Evolutionary conservation across 2,797 vertebrate species (phyloP).

Genomic region (Argya squamiceps): DNA sequence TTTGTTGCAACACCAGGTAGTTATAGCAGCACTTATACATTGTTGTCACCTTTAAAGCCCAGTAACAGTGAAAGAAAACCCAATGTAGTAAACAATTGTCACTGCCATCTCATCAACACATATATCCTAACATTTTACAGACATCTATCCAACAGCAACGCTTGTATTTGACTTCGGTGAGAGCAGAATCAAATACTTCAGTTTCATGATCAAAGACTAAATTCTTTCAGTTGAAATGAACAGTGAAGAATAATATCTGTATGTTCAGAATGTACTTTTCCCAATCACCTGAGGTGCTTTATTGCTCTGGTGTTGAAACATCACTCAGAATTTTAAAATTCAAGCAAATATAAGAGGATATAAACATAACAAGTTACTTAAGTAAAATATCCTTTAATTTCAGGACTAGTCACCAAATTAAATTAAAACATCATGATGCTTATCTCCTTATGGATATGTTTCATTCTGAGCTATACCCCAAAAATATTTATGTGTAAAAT

Average conservation of each 20-base stretch:
- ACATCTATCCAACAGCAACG: background rate
- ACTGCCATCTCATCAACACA: background rate
- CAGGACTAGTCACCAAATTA: conserved; percentile 22
- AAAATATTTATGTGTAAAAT: conserved; percentile 19
- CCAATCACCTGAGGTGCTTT: background rate
- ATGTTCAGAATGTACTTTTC: conserved; percentile 1
- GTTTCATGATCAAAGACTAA: background rate
- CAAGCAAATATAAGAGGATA: background rate
- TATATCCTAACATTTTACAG: background rate
- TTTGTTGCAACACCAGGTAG: background rate
- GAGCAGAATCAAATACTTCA: background rate
- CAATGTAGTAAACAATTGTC: background rate
- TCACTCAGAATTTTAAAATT: conserved; percentile 15
- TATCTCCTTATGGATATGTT: conserved; percentile 13
- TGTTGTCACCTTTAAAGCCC: background rate
- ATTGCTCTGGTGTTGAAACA: background rate
- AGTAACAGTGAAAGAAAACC: background rate
- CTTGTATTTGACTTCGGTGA: background rate
- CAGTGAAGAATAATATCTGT: background rate
- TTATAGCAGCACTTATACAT: background rate
- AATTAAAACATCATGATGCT: conserved; percentile 12
- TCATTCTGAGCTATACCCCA: background rate
- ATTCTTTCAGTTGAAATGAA: background rate
- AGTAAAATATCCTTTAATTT: conserved; percentile 25
- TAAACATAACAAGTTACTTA: conserved; percentile 19